Percentiles rank a stretch among this genome's conserved stretches.
Evolutionary conservation across 1,140 invertebrate genomes (phyloP).

Genomic region (Bombus fervidus): DNA sequence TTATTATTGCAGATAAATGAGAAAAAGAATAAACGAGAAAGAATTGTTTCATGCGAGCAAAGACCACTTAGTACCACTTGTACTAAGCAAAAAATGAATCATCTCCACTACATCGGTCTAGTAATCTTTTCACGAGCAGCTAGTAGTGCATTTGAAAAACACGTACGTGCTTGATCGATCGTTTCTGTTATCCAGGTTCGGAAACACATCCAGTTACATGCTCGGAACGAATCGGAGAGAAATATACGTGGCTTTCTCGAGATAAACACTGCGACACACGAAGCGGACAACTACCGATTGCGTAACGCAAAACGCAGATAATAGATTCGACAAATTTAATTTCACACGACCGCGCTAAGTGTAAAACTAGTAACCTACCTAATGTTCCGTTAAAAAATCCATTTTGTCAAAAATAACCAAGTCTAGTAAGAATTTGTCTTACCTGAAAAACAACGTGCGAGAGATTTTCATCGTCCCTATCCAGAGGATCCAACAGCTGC

Average conservation of each 20-base stretch:
- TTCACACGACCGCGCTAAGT: neutral
- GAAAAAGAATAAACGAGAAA: neutral
- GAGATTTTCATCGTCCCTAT: slow-evolving; percentile 92
- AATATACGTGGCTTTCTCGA: slow-evolving; percentile 32
- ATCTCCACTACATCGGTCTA: neutral
- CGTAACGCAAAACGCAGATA: neutral
- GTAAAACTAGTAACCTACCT: neutral
- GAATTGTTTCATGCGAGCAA: neutral
- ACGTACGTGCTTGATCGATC: neutral
- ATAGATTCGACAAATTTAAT: neutral
- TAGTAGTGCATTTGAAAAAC: neutral
- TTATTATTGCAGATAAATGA: no score
- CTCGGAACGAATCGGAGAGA: slow-evolving; percentile 22
- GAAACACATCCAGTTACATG: neutral
- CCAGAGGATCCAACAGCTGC: slow-evolving; percentile 90
- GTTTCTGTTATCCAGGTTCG: no score
- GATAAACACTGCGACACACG: neutral
- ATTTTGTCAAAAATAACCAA: neutral
- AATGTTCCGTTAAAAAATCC: neutral
- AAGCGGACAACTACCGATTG: neutral
- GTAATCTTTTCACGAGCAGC: no score
- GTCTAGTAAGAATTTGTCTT: slow-evolving; percentile 54
- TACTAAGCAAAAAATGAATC: neutral
- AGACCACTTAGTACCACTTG: neutral
- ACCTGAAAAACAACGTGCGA: slow-evolving; percentile 95